A percentile compares a stretch with the other conserved stretches of the same genome.
Evolutionary conservation across 2,113 vertebrate genomes (phyloP).

Genomic region (Neofelis nebulosa): DNA sequence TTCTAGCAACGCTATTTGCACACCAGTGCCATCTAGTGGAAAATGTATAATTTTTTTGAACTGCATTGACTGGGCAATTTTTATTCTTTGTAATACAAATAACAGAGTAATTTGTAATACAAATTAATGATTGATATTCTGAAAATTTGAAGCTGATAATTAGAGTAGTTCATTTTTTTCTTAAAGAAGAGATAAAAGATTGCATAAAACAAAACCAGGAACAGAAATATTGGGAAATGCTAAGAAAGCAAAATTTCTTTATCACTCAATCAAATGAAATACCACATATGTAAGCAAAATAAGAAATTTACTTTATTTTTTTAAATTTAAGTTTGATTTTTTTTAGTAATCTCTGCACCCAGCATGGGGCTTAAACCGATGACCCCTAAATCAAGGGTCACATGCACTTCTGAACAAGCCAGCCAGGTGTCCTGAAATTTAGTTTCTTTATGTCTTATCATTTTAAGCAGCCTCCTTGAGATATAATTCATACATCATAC

Average conservation of each 20-base stretch:
- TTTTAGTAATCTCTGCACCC: too few relatives aligned
- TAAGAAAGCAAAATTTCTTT: not conserved
- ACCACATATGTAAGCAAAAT: not conserved
- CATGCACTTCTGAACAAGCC: too few relatives aligned
- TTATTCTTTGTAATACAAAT: not conserved
- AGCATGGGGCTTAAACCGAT: too few relatives aligned
- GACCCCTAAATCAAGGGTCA: too few relatives aligned
- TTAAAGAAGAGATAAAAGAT: not conserved
- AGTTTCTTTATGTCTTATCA: not conserved
- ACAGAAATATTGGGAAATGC: not conserved
- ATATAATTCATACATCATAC: not conserved
- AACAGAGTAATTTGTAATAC: too few relatives aligned
- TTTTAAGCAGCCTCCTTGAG: not conserved
- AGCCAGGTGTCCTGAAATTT: too few relatives aligned
- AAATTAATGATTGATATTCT: not conserved
- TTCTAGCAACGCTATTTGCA: constrained; percentile 38
- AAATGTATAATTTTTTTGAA: not conserved
- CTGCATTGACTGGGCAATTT: not conserved
- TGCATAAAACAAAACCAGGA: not conserved
- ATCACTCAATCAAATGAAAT: not conserved
- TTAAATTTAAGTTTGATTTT: too few relatives aligned
- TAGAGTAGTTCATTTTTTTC: constrained; percentile 1
- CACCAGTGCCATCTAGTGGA: constrained; percentile 72
- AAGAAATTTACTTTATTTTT: not conserved
- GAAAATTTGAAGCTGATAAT: not conserved